A percentile compares a stretch with the other conserved stretches of the same genome.
Conservation (phyloP, 2,888 invertebrate genomes). For the Scrobipalpa atriplicella region DNA sequence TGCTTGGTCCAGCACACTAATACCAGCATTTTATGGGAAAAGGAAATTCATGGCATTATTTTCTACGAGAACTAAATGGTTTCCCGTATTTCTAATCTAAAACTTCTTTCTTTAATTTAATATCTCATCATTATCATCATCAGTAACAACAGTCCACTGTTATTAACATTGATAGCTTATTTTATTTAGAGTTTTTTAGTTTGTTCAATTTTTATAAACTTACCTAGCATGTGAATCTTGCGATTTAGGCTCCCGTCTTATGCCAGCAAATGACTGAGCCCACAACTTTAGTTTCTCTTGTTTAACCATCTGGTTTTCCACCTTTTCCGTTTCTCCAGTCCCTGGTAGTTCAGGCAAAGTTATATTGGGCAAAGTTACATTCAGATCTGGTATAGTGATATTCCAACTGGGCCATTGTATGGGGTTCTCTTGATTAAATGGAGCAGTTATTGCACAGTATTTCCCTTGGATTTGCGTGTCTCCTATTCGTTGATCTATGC, state of each 20-base stretch:
- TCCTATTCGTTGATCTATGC: constrained; percentile 41
- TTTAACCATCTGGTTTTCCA: background rate
- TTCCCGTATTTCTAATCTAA: too few relatives aligned
- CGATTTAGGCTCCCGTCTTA: background rate
- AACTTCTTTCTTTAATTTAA: too few relatives aligned
- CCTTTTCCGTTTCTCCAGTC: background rate
- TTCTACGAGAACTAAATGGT: too few relatives aligned
- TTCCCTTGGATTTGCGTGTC: constrained; percentile 63
- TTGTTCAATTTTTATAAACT: too few relatives aligned
- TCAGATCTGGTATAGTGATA: constrained; percentile 32
- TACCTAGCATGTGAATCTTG: background rate
- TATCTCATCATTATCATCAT: too few relatives aligned
- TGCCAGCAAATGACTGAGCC: constrained; percentile 12
- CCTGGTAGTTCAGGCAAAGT: constrained; percentile 34
- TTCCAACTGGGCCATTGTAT: constrained; percentile 32
- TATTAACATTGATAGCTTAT: too few relatives aligned
- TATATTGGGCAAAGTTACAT: constrained; percentile 9
- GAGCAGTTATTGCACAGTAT: constrained; percentile 61
- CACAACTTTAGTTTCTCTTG: background rate
- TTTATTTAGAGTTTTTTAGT: too few relatives aligned
- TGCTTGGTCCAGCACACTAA: background rate
- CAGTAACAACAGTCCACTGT: too few relatives aligned
- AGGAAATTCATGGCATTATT: too few relatives aligned
- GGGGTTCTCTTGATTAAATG: constrained; percentile 40
- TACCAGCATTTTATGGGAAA: too few relatives aligned